Evolutionary conservation across 2,888 invertebrate species (phyloP), one percentile per base, ranked within the genome.

Genomic region (Troides aeacus): DNA sequence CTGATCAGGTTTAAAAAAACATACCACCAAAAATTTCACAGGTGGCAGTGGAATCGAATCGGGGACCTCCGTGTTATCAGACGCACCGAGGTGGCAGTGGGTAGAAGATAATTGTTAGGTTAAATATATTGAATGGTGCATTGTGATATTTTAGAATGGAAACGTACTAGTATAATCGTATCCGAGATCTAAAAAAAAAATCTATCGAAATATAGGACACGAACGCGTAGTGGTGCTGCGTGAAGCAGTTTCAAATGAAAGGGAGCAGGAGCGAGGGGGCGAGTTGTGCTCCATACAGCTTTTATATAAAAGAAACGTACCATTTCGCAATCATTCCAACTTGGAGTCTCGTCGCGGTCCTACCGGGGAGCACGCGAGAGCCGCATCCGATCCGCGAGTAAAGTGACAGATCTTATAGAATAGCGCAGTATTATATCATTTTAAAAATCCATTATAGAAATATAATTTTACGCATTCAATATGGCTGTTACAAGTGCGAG

Each of bases 401-500:
- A 83, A 86, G 85, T 89, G 85, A 87, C 85, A 84, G 83, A 81
- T 74, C 82, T 80, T 79, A 78, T 80, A 82, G 70, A 71, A 72
- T 64, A 66, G 64, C 60, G 70, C 69, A 78, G 78, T 81, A 79
- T 78, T 76, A 72, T 53, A 53, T 73, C 72, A 75, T 74, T 73
- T 71, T 69, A 71, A 46, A 46, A 1, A 46, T 76, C 75, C 30
- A 18, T 12, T 57, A 36, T 50, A 36, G n/a, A n/a, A 18, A 56
- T 24, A 69, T 66, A 66, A 70, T 62, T 66, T 70, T 70, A 66
- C 70, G 66, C 66, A 21, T 75, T 79, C 79, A 86, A 81, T 78
- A 92, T 92, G 92, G 90, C 91, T 82, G 85, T 92, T 79, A 82
- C 89, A 68, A 90, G 90, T 89, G 87, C 87, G 72, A 85, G 87